Percentiles rank a stretch among this genome's conserved stretches.
phyloP scores from a whole-genome alignment of 2,113 vertebrate species.

The Rostratula benghalensis region DNA sequence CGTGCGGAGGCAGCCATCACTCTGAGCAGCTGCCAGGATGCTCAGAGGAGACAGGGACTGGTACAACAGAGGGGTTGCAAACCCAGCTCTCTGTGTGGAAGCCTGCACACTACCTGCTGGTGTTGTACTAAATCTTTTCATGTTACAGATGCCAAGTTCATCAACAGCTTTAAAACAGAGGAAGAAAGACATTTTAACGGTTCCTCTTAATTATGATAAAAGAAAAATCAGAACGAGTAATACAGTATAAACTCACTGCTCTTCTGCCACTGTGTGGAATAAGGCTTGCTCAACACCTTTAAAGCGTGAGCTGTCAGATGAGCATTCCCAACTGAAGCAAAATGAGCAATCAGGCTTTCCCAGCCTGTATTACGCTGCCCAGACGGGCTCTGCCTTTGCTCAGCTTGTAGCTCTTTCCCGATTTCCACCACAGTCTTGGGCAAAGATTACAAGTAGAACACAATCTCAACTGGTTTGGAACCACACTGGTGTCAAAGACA shows the following conservation, averaged over 20 bases:
- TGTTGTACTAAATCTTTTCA: background rate
- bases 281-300: background rate
- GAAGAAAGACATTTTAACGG: background rate
- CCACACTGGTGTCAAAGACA: accelerated
- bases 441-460: background rate
- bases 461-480: background rate
- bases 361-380: background rate
- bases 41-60: background rate
- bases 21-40: background rate
- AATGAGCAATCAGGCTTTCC: background rate
- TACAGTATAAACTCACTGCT: background rate
- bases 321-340: background rate
- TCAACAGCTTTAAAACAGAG: slow-evolving; percentile 1
- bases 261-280: slow-evolving; percentile 24
- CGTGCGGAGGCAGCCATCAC: background rate
- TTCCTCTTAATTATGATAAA: background rate
- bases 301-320: background rate
- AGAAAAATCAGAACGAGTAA: background rate
- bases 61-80: background rate
- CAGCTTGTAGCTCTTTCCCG: background rate
- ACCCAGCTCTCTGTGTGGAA: background rate
- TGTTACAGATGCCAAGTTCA: slow-evolving; percentile 18
- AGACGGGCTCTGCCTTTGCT: background rate
- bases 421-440: accelerated
- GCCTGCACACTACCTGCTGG: background rate